Conservation (phyloP, 2,113 vertebrate genomes). For the Phodopus roborovskii region DNA sequence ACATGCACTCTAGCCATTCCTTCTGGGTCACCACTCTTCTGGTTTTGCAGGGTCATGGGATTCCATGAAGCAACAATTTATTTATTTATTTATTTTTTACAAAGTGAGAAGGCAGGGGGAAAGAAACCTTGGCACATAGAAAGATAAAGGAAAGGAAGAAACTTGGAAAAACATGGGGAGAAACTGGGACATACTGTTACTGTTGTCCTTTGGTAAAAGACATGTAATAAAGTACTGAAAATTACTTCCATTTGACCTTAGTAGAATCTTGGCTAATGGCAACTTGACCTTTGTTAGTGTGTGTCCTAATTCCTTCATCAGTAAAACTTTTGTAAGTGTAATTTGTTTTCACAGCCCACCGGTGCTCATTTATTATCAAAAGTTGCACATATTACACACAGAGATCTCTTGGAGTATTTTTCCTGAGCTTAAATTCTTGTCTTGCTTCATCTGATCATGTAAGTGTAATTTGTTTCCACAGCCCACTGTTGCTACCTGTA, state of each 20-base stretch:
- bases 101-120: slow-evolving; percentile 2
- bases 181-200: neutral
- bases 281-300: slow-evolving; percentile 5
- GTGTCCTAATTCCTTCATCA: neutral
- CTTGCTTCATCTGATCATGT: neutral
- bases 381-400: neutral
- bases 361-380: neutral
- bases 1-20: slow-evolving; percentile 28
- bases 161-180: neutral
- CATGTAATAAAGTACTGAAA: neutral
- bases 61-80: slow-evolving; percentile 45
- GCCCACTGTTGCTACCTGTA: neutral
- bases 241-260: neutral
- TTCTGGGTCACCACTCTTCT: slow-evolving; percentile 31
- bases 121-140: neutral
- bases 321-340: neutral
- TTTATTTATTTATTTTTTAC: slow-evolving; percentile 63
- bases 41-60: slow-evolving; percentile 59
- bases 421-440: neutral
- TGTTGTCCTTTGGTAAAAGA: neutral
- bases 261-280: neutral
- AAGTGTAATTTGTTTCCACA: neutral
- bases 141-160: neutral
- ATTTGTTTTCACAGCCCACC: neutral
- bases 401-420: neutral